A percentile compares a stretch with the other conserved stretches of the same genome.
These are phyloP conservation scores for Trialeurodes vaporariorum DNA, from an alignment of 1,140 invertebrate species.

Conservation along the genomic window DNA sequence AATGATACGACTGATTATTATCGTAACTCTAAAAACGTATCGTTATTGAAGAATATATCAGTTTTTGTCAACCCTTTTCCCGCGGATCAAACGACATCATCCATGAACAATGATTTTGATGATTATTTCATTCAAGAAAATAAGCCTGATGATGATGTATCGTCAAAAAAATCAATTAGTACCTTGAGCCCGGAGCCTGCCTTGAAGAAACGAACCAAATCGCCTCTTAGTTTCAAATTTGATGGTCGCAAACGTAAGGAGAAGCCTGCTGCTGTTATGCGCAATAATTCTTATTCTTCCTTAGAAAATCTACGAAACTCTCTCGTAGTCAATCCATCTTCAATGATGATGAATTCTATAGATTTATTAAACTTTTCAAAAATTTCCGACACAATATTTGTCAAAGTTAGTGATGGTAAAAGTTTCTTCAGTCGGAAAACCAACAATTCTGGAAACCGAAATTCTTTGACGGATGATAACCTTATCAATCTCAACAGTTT, in stretches of 20 bases:
- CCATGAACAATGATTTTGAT: conserved; percentile 28
- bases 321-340: conserved; percentile 17
- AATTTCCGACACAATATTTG: conserved; percentile 24
- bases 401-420: conserved; percentile 25
- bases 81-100: conserved; percentile 19
- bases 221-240: not conserved
- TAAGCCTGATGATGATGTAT: conserved; percentile 2
- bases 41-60: conserved; percentile 38
- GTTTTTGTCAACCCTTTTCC: conserved; percentile 45
- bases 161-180: not conserved
- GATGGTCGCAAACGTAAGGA: not conserved
- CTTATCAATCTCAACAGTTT: conserved; percentile 3
- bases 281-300: conserved; percentile 23
- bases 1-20: not conserved
- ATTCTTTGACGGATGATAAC: conserved; percentile 16
- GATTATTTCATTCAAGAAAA: conserved; percentile 26
- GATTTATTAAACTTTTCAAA: conserved; percentile 22
- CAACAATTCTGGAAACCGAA: conserved; percentile 15
- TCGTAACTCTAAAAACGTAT: conserved; percentile 37
- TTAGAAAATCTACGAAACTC: conserved; percentile 19
- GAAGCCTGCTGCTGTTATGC: not conserved
- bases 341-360: conserved; percentile 21
- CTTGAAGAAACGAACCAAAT: not conserved
- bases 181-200: not conserved
- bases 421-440: conserved; percentile 8